Evolutionary conservation across 2,797 vertebrate genomes (phyloP), one percentile per base, ranked within the genome.

Genomic region (Heterohyrax brucei): DNA sequence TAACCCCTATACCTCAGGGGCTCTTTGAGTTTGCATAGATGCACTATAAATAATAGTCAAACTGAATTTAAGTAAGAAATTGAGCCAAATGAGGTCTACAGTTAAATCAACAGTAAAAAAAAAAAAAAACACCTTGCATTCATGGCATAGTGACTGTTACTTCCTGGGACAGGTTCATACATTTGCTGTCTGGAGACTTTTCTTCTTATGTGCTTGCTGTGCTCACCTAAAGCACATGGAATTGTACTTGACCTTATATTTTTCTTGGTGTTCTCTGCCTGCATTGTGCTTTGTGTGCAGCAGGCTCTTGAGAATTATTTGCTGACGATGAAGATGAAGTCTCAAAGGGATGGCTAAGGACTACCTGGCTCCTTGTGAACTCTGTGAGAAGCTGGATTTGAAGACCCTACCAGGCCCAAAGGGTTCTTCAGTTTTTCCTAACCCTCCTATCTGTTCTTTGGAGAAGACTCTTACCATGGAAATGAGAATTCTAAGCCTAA

Each of bases 401-500:
- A 81, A 87, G 84, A 81, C 9, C 46, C 10, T 39, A 28, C 3
- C 0, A 16, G 19, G 62, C 56, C 10, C 39, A 70, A 39, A 3
- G 10, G 2, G 79, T 30, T 70, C 12, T 44, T 85, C 33, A 53
- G 0, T 70, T 82, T 90, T 95, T 19, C 26, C 56, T 26, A 28
- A 66, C 3, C 10, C 26, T 95, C 73, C 16, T 46, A 5, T 91
- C 62, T 48, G 3, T 87, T 80, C 75, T 78, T 10, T 72, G 21
- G 48, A 5, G 21, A 62, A 21, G 85, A 68, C 26, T 61, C 14
- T 48, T 22, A 59, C 24, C 48, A 30, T 28, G 14, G 19, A 73
- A 94, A 90, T 53, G 39, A 91, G 22, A 78, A 62, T 79, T 48
- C 83, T 87, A 87, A 94, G 39, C 76, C 48, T 72, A 62, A 13